Base-by-base conservation (phyloP, 2,888 invertebrate genomes). In the Drosophila incognita region DNA sequence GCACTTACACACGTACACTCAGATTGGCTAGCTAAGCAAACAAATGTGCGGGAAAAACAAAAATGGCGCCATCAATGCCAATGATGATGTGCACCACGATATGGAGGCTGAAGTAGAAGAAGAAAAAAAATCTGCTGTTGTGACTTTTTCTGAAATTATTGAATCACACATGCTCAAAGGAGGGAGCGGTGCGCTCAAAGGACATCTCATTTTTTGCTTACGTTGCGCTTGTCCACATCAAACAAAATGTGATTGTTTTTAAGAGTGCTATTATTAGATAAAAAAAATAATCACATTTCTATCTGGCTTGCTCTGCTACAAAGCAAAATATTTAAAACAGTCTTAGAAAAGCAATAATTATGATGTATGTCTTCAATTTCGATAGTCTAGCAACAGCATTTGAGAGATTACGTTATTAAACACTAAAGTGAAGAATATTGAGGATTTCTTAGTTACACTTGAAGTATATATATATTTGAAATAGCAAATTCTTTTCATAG, bases 41-140 rank as follows among this genome's bases (percentile, higher is more conserved):
- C 83, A 84, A 76, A 75, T 69, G 68, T 71, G 68, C 60, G 76
- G 51, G 64, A 71, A 80, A 82, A 88, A 83, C 89, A 76, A 87
- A 87, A 84, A 85, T 89, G 87, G 87, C 87, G 84, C 85, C 85
- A 85, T 85, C 87, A 85, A 84, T 87, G 84, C 62, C 75, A 69
- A 76, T 81, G 79, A 87, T 89, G 72, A 68, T 68, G 68, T 63
- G 69, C 52, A 67, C 69, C 68, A 69, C 54, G 58, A 68, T 60
- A 52, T 52, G 54, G 59, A 79, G 73, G 63, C 65, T 49, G 48
- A 51, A 38, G 35, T 24, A 24, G 15, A 21, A 46, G 7, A 46
- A n/a, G 40, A 56, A 27, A 56, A 56, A 21, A 27, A 58, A 48
- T 59, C 56, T 73, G 63, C 58, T 46, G 40, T 60, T 75, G 48